Conservation (phyloP, 2,797 vertebrate species). For the Chaetodon trifasciatus region DNA sequence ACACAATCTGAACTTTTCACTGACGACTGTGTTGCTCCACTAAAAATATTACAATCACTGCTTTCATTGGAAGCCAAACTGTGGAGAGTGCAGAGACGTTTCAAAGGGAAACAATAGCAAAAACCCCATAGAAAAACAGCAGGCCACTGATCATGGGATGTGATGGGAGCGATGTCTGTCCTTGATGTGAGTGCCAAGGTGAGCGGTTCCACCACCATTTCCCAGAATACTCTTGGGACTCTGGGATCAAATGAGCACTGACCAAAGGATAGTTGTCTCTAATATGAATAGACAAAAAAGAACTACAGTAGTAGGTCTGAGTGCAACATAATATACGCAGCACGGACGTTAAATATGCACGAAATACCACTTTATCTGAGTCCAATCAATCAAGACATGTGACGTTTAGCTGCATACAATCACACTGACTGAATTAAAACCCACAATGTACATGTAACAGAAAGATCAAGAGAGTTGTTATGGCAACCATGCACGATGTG, state of each 20-base stretch:
- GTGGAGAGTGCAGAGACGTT: conserved; percentile 74
- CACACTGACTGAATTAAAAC: conserved; percentile 29
- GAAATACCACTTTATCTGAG: conserved; percentile 27
- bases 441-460: conserved; percentile 22
- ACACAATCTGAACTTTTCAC: conserved; percentile 90
- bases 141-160: conserved; percentile 79
- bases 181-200: conserved; percentile 84
- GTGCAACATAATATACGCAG: conserved; percentile 40
- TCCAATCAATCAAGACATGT: conserved; percentile 54
- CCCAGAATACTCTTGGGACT: conserved; percentile 79
- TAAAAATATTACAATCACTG: conserved; percentile 86
- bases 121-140: conserved; percentile 77
- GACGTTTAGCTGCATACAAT: conserved; percentile 47
- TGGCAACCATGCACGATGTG: conserved; percentile 13
- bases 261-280: conserved; percentile 52
- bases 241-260: conserved; percentile 67
- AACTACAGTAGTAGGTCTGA: conserved; percentile 44
- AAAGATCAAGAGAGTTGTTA: conserved; percentile 14
- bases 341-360: conserved; percentile 47
- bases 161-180: conserved; percentile 76
- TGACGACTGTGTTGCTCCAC: conserved; percentile 84
- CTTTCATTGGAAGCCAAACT: conserved; percentile 86
- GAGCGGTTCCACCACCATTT: conserved; percentile 77
- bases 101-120: conserved; percentile 83
- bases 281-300: conserved; percentile 55